phyloP scores from a whole-genome alignment of 2,113 vertebrate species.

The Malurus alboscapulatus region DNA sequence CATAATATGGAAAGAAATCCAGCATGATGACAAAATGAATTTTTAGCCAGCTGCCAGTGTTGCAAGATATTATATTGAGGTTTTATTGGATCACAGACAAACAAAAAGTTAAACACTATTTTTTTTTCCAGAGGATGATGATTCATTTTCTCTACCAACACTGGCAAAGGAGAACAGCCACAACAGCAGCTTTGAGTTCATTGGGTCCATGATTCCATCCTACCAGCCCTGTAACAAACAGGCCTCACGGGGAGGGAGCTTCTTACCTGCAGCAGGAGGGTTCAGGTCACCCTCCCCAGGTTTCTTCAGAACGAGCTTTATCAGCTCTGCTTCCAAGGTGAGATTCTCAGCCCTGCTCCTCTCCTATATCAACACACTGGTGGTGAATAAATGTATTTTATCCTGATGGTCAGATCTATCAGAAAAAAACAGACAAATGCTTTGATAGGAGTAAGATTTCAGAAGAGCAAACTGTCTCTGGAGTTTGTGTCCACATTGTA shows the following conservation, averaged over 20 bases:
- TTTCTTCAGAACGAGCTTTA: conserved; percentile 87
- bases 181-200: conserved; percentile 96
- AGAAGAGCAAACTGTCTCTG: not conserved
- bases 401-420: not conserved
- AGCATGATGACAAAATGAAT: not conserved
- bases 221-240: conserved; percentile 90
- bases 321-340: conserved; percentile 94
- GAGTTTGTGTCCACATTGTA: not conserved
- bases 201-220: conserved; percentile 91
- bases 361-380: not conserved
- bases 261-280: conserved; percentile 52
- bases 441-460: not conserved
- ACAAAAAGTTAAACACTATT: not conserved
- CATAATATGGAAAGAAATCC: not conserved
- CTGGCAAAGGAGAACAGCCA: conserved; percentile 90
- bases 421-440: not conserved
- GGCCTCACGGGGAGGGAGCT: conserved; percentile 68
- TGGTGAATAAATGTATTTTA: not conserved
- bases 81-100: not conserved
- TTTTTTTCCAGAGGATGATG: conserved; percentile 84
- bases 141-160: conserved; percentile 81
- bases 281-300: conserved; percentile 94
- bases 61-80: not conserved
- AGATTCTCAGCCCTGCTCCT: not conserved
- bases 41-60: not conserved